Conservation (phyloP, 1,140 invertebrate genomes). For the Mercenaria mercenaria region DNA sequence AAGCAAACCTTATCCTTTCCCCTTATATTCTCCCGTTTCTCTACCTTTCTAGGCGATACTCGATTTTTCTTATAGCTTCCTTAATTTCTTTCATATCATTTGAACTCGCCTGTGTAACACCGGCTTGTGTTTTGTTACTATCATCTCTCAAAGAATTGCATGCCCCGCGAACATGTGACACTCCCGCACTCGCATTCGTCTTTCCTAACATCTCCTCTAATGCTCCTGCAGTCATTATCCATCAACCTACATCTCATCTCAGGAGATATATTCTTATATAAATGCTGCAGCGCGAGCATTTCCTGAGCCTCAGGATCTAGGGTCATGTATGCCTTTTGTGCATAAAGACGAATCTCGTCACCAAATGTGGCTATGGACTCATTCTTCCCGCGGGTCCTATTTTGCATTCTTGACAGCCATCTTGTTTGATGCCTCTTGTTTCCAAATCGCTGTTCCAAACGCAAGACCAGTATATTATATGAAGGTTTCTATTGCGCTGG, state of each 20-base stretch:
- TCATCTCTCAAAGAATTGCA: background rate
- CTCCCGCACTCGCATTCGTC: background rate
- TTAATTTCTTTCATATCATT: background rate
- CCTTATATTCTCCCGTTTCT: background rate
- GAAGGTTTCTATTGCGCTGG: background rate
- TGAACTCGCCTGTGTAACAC: too few relatives aligned
- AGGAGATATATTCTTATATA: background rate
- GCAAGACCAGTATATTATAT: background rate
- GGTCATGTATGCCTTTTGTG: slow-evolving; percentile 36
- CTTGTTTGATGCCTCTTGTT: slow-evolving; percentile 39
- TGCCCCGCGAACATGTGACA: background rate
- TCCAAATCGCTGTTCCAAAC: slow-evolving; percentile 46
- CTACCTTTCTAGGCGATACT: background rate
- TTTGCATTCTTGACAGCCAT: slow-evolving; percentile 47
- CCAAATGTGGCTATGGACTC: slow-evolving; percentile 26
- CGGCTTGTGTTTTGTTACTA: background rate
- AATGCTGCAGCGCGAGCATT: slow-evolving; percentile 17
- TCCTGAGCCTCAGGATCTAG: slow-evolving; percentile 37
- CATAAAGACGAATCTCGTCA: slow-evolving; percentile 42
- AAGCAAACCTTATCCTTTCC: background rate
- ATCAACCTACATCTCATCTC: slow-evolving; percentile 45
- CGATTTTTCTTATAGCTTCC: background rate
- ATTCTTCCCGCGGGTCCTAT: background rate
- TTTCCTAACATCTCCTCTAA: slow-evolving; percentile 34
- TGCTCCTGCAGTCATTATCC: slow-evolving; percentile 26